These are phyloP conservation scores for Drosophila subquinaria DNA, from an alignment of 2,888 invertebrate genomes.

Conservation along the genomic window DNA sequence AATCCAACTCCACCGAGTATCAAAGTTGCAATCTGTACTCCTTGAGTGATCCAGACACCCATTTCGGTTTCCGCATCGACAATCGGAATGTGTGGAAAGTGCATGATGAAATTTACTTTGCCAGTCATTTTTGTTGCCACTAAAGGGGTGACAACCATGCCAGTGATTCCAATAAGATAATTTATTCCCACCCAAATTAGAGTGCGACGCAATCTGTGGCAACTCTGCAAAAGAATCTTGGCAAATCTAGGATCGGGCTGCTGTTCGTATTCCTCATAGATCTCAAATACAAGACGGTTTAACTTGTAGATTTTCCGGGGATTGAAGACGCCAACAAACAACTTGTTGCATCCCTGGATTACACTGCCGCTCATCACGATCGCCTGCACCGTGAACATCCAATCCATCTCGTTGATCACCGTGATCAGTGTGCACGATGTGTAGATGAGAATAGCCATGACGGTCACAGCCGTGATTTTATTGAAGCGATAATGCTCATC, in stretches of 20 bases:
- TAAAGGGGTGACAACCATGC: constrained; percentile 32
- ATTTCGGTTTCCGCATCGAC: constrained; percentile 48
- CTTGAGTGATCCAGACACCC: constrained; percentile 52
- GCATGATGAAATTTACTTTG: constrained; percentile 48
- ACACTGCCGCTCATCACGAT: constrained; percentile 60
- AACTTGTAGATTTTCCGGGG: constrained; percentile 20
- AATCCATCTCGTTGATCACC: constrained; percentile 38
- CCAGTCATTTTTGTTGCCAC: constrained; percentile 23
- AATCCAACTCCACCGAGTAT: constrained; percentile 54
- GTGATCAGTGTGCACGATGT: constrained; percentile 42
- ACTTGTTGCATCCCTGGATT: constrained; percentile 54
- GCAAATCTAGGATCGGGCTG: constrained; percentile 36
- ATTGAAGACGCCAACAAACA: constrained; percentile 33
- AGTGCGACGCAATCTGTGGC: constrained; percentile 25
- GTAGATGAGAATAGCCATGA: constrained; percentile 32
- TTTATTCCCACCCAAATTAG: constrained; percentile 8
- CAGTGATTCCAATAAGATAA: constrained; percentile 19
- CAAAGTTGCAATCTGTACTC: constrained; percentile 42
- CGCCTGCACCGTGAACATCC: constrained; percentile 55
- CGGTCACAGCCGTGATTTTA: constrained; percentile 5
- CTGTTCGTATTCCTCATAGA: constrained; percentile 52
- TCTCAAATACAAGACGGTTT: constrained; percentile 15
- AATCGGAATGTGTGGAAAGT: constrained; percentile 59
- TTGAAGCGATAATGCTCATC: constrained; percentile 53
- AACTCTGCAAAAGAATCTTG: constrained; percentile 23